Evolutionary conservation across 2,888 invertebrate species (phyloP), one percentile per base, ranked within the genome.

Genomic region (Zygothrica quintamaculata): DNA sequence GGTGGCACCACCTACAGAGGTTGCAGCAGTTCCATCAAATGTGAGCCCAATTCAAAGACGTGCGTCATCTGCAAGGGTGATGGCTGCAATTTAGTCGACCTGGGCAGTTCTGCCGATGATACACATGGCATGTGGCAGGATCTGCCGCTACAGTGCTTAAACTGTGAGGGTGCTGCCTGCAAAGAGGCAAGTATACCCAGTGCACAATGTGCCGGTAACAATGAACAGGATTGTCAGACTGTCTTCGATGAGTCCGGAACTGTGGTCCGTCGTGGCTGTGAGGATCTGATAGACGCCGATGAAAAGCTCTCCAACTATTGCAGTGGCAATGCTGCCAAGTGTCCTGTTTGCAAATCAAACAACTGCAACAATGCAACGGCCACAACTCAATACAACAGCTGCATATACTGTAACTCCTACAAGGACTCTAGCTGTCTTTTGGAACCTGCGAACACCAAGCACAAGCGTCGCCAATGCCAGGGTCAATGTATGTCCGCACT

Each of bases 81-180:
- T 18, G 88, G 86, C 15, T 90, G 90, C 53, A 90, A 90, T 25
- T 69, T 67, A 1, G 47, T 79, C 1, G 85, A 90, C 15, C 51
- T 90, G 51, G 67, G 64, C 0, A 46, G 15, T 1, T 61, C 44
- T 3, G 52, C 71, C 1, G 90, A 90, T 31, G 82, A 89, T 25
- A 90, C 89, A 15, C 77, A 64, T 12, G 90, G 90, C 50, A 89
- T 86, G 66, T 90, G 90, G 90, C 90, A 90, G 65, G 90, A 90
- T 64, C 77, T 90, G 8, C 90, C 90, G 0, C 57, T 90, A 13
- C 68, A 53, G 31, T 90, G 90, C 52, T 72, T 66, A 0, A 76
- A 59, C 12, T 90, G 90, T 56, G 47, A 46, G 2, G 88, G 71
- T 0, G 66, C 52, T 4, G 69, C 36, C 0, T 90, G 90, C 40